Conservation (phyloP, 2,888 invertebrate genomes). For the Polietes domitor region DNA sequence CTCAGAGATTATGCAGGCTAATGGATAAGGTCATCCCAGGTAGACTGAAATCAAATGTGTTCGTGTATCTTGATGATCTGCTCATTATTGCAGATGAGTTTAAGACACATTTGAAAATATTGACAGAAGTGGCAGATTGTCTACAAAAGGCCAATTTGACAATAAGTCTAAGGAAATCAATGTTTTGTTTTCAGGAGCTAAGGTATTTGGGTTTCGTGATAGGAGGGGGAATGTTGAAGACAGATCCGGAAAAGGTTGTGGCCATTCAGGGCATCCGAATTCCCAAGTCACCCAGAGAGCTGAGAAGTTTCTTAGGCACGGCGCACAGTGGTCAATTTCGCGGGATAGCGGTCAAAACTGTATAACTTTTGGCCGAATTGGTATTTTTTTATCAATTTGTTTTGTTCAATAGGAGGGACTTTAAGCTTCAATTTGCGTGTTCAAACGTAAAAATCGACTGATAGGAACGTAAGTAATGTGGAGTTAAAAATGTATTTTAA, state of each 20-base stretch:
- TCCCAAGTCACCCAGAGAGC: too few relatives aligned
- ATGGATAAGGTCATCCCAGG: background rate
- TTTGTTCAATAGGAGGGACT: too few relatives aligned
- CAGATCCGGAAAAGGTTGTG: conserved; percentile 13
- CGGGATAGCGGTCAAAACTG: too few relatives aligned
- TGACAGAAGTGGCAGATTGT: background rate
- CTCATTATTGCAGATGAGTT: background rate
- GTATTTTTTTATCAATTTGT: too few relatives aligned
- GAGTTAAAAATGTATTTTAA: too few relatives aligned
- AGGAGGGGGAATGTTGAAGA: conserved; percentile 22
- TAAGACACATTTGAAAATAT: background rate
- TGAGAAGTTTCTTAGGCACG: too few relatives aligned
- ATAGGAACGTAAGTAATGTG: too few relatives aligned
- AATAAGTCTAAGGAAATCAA: background rate
- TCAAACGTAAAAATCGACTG: too few relatives aligned
- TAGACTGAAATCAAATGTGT: background rate
- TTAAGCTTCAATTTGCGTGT: too few relatives aligned
- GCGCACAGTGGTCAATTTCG: too few relatives aligned
- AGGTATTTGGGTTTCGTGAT: background rate
- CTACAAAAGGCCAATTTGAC: background rate
- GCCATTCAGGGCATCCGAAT: conserved; percentile 25
- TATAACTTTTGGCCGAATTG: too few relatives aligned
- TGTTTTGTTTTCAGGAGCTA: background rate
- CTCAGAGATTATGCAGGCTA: background rate
- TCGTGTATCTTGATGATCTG: background rate